Conservation (phyloP, 2,797 vertebrate species). For the Hylomyscus alleni region DNA sequence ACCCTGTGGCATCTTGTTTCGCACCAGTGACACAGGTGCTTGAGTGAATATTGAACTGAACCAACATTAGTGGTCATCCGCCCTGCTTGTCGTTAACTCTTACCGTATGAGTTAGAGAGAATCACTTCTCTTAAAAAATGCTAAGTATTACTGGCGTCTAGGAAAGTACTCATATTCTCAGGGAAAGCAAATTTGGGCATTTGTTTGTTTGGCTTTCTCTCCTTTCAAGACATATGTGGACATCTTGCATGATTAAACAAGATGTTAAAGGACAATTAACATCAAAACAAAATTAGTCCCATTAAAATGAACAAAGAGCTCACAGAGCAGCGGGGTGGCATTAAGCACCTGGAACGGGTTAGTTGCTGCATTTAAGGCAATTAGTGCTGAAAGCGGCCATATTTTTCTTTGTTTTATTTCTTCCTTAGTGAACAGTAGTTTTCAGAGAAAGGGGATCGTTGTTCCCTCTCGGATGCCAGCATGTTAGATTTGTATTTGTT, state of each 20-base stretch:
- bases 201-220: slow-evolving; percentile 64
- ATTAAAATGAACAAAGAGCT: slow-evolving; percentile 63
- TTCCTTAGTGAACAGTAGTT: neutral
- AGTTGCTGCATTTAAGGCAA: slow-evolving; percentile 25
- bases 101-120: neutral
- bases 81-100: neutral
- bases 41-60: slow-evolving; percentile 44
- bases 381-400: slow-evolving; percentile 1
- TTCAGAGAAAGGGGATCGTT: neutral
- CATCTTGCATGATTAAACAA: slow-evolving; percentile 57
- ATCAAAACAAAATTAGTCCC: slow-evolving; percentile 58
- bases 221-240: slow-evolving; percentile 48
- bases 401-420: slow-evolving; percentile 47
- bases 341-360: slow-evolving; percentile 39
- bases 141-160: neutral
- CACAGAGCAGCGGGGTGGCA: neutral
- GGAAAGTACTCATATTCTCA: neutral
- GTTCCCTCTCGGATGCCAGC: neutral
- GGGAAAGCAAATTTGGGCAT: neutral
- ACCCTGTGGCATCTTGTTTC: slow-evolving; percentile 9
- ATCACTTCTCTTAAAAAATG: neutral
- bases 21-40: neutral
- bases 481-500: slow-evolving; percentile 14
- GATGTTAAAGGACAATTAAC: slow-evolving; percentile 55
- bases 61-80: neutral